Conservation (phyloP, 2,888 invertebrate genomes). For the Nymphalis urticae region DNA sequence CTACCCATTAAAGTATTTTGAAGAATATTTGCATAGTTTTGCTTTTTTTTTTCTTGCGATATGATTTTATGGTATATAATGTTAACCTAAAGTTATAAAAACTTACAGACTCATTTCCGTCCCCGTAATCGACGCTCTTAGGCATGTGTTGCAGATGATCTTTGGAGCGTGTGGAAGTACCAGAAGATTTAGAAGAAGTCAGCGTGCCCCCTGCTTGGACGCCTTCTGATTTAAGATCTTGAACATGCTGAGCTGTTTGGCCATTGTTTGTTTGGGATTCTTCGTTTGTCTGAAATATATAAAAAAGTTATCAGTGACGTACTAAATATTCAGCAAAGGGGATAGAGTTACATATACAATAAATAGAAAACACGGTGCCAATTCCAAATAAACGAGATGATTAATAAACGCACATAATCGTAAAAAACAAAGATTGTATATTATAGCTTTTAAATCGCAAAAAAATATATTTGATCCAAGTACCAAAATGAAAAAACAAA, state of each 20-base stretch:
- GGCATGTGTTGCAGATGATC: slow-evolving; percentile 80
- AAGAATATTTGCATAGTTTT: not conserved
- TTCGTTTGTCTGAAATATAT: slow-evolving; percentile 63
- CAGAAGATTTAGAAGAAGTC: slow-evolving; percentile 84
- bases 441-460: too few relatives aligned
- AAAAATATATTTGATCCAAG: too few relatives aligned
- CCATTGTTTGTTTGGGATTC: slow-evolving; percentile 65
- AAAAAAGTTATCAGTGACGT: not conserved
- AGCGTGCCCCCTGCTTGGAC: slow-evolving; percentile 91
- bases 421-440: too few relatives aligned
- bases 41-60: not conserved
- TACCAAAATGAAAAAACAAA: too few relatives aligned
- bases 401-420: too few relatives aligned
- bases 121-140: slow-evolving; percentile 85
- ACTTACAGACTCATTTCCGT: slow-evolving; percentile 83
- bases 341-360: too few relatives aligned
- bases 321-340: too few relatives aligned
- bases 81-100: not conserved
- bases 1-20: too few relatives aligned
- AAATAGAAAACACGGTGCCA: too few relatives aligned
- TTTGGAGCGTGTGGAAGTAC: slow-evolving; percentile 81
- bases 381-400: too few relatives aligned
- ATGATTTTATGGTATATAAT: not conserved
- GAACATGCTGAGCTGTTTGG: slow-evolving; percentile 57
- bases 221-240: slow-evolving; percentile 87